These are phyloP conservation scores for Paramuricea clavata DNA, from an alignment of 92 coral and sea anemone species.

Conservation along the genomic window DNA sequence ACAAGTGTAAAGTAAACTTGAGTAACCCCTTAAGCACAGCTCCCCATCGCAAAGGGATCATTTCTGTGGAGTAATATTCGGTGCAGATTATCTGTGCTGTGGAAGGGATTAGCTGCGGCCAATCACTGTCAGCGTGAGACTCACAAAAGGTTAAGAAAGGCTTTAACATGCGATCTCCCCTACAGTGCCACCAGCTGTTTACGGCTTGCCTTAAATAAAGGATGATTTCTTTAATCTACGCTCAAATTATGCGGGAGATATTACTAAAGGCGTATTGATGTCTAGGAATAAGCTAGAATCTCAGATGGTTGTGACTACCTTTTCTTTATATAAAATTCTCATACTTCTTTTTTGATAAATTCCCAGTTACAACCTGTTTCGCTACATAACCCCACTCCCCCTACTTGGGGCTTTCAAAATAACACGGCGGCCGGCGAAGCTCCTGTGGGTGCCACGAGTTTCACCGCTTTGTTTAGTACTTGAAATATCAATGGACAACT, in stretches of 20 bases:
- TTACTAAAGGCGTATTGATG: background rate
- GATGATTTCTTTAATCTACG: background rate
- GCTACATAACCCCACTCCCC: no score
- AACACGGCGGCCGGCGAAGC: no score
- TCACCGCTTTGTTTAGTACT: no score
- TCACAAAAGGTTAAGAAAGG: background rate
- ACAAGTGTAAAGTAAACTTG: background rate
- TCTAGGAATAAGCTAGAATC: background rate
- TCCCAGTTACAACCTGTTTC: no score
- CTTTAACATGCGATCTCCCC: conserved; percentile 10
- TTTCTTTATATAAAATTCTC: no score
- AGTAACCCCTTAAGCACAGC: background rate
- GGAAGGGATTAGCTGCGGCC: background rate
- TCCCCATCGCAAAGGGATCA: background rate
- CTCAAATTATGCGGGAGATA: background rate
- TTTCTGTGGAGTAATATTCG: background rate
- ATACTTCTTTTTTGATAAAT: no score
- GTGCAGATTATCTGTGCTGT: background rate
- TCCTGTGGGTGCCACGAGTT: no score
- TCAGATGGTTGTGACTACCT: background rate
- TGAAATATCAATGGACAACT: no score
- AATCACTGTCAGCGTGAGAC: conserved; percentile 8
- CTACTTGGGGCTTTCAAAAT: no score
- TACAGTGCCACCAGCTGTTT: conserved; percentile 18
- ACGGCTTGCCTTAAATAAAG: background rate